Base-by-base conservation (phyloP, 2,113 vertebrate species). In the Gallinago paraguaiae region DNA sequence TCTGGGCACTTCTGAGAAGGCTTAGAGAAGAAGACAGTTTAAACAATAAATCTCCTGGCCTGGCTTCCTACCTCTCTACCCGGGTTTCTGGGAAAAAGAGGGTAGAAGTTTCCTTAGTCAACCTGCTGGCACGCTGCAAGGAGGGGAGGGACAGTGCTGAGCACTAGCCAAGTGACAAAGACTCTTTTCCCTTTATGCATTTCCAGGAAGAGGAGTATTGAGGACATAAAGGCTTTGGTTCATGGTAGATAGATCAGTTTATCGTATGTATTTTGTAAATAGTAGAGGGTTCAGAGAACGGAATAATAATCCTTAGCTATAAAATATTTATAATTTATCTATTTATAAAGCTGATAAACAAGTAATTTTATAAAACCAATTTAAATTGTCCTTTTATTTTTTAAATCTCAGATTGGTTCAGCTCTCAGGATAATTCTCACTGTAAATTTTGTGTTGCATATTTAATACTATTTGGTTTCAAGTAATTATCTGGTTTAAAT, bases 401-500 rank as follows among this genome's bases (percentile, higher is more conserved):
- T 84, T 50, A 50, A 85, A 72, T 50, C 28, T 87, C 37, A 92
- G 56, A 77, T 43, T 80, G 33, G 25, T 86, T 94, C 90, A 79
- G 63, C 69, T 96, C 91, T 90, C 69, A 46, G 37, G 61, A 46
- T 70, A 79, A 88, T 88, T 96, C 82, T 63, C 0, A 0, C 65
- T 56, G 37, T 92, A 75, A 81, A 91, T 93, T 94, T 95, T 88
- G 72, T 92, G 78, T 85, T 84, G 24, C 70, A 69, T 93, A 82
- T 86, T 94, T 95, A 64, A 81, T 86, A 87, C 28, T 84, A 82
- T 88, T 93, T 96, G 82, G 69, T 93, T 96, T 88, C 39, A 92
- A 94, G 68, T 86, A 93, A 85, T 68, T 76, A 78, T 79, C 9
- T 48, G 16, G 43, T 82, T 87, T 57, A 86, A 94, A 87, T 82